Evolutionary conservation across 2,113 vertebrate genomes (phyloP).

Genomic region (Nothobranchius furzeri): DNA sequence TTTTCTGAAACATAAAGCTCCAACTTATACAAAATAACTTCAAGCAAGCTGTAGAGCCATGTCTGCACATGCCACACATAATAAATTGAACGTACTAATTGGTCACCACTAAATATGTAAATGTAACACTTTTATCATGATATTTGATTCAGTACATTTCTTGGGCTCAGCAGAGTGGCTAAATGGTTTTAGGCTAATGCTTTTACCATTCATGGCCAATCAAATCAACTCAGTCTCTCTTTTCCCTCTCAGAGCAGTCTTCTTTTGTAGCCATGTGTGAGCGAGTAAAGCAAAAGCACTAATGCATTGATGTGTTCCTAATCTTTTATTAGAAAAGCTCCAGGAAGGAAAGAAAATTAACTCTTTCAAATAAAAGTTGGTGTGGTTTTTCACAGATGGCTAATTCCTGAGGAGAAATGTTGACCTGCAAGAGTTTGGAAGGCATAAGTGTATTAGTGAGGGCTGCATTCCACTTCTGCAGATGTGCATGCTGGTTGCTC

Average conservation of each 20-base stretch:
- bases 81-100: slow-evolving; percentile 15
- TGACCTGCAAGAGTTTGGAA: too few species aligned
- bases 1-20: background rate
- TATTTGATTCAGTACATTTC: slow-evolving; percentile 17
- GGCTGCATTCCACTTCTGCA: too few species aligned
- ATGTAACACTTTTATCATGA: slow-evolving; percentile 13
- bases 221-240: slow-evolving; percentile 4
- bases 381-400: background rate
- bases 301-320: background rate
- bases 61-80: background rate
- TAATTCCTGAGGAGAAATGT: background rate
- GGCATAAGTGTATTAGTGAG: too few species aligned
- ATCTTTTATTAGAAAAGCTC: background rate
- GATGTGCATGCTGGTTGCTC: too few species aligned
- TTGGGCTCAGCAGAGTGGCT: background rate
- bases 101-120: slow-evolving; percentile 13
- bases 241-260: background rate
- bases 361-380: background rate
- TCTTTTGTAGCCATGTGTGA: background rate
- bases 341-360: background rate
- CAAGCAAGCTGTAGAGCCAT: background rate
- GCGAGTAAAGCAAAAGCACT: background rate
- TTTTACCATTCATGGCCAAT: slow-evolving; percentile 13
- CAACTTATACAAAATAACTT: background rate
- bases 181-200: slow-evolving; percentile 5